Evolutionary conservation across 2,888 invertebrate species (phyloP).

Genomic region (Drosophila barbarae): DNA sequence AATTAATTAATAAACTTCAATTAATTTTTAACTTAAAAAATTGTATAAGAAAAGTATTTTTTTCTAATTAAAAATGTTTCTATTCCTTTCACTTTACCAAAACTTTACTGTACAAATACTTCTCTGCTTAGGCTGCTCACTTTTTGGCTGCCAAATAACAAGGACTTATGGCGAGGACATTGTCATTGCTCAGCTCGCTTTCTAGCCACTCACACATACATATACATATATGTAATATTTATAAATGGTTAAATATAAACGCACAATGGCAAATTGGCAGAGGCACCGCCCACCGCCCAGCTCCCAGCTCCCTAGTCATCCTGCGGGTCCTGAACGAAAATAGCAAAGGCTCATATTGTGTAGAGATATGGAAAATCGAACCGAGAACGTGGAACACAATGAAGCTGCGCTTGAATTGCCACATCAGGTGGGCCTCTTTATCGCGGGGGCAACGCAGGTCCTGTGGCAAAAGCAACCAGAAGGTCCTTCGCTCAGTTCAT

Average conservation of each 20-base stretch:
- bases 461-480: slow-evolving; percentile 1
- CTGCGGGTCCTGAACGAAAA: slow-evolving; percentile 48
- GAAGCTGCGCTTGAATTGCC: slow-evolving; percentile 60
- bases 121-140: slow-evolving; percentile 22
- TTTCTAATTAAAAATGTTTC: background rate
- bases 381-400: slow-evolving; percentile 48
- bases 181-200: slow-evolving; percentile 33
- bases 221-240: slow-evolving; percentile 48
- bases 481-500: slow-evolving; percentile 61
- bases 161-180: slow-evolving; percentile 38
- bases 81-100: background rate
- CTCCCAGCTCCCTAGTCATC: slow-evolving; percentile 8
- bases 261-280: slow-evolving; percentile 49
- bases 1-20: no score
- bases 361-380: slow-evolving; percentile 69
- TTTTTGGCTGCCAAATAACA: slow-evolving; percentile 41
- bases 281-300: background rate
- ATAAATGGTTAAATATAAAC: slow-evolving; percentile 67
- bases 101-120: background rate
- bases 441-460: slow-evolving; percentile 8
- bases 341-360: slow-evolving; percentile 53
- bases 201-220: slow-evolving; percentile 31
- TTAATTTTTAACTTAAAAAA: background rate
- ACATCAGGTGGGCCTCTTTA: slow-evolving; percentile 34
- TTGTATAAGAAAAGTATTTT: no score